Percentiles rank a stretch among this genome's conserved stretches.
Conservation (phyloP, 2,113 vertebrate genomes). For the Pterophyllum scalare region DNA sequence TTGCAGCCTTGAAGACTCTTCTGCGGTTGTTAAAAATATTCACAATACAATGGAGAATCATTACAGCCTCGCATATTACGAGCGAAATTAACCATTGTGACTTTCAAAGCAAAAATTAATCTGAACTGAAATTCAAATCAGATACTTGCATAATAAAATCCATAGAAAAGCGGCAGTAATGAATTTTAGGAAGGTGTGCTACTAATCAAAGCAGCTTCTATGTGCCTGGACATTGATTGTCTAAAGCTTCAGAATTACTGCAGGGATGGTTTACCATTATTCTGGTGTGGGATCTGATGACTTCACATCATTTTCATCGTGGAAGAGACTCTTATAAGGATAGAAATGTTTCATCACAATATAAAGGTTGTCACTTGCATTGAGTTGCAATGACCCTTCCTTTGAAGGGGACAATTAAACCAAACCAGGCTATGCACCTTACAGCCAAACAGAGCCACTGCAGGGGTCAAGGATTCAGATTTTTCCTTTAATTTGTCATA, state of each 20-base stretch:
- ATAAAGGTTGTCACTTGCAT: background rate
- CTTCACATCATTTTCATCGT: background rate
- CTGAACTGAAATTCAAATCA: background rate
- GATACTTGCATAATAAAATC: background rate
- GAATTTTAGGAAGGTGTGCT: background rate
- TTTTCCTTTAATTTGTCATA: too few species aligned
- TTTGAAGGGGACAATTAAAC: background rate
- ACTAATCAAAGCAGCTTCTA: background rate
- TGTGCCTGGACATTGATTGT: background rate
- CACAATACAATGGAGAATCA: slow-evolving; percentile 35
- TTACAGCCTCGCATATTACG: slow-evolving; percentile 4
- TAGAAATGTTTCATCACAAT: background rate
- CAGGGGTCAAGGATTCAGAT: too few species aligned
- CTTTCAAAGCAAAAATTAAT: background rate
- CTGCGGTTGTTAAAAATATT: slow-evolving; percentile 52
- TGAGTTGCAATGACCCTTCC: too few species aligned
- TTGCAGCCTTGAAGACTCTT: slow-evolving; percentile 40
- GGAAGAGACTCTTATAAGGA: background rate
- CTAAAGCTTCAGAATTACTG: background rate
- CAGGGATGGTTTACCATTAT: background rate
- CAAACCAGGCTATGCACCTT: background rate
- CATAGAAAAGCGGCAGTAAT: background rate
- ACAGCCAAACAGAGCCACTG: too few species aligned
- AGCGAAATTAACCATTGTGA: background rate
- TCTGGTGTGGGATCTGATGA: background rate